phyloP scores from a whole-genome alignment of 2,797 vertebrate species.

The Melanotaenia maccullochi region DNA sequence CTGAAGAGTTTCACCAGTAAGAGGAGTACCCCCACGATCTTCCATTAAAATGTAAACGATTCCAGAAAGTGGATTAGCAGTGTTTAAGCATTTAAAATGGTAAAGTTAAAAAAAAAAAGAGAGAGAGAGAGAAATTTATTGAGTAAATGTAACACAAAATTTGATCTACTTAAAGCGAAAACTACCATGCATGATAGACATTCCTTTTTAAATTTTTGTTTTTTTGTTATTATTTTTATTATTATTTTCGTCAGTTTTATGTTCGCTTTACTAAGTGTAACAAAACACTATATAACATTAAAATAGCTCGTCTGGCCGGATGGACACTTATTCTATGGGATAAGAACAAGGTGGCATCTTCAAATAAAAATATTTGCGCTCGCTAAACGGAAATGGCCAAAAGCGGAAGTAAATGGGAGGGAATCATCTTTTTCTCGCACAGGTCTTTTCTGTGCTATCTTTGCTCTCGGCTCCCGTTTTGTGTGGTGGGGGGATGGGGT shows the following conservation, averaged over 20 bases:
- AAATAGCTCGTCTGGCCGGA: not conserved
- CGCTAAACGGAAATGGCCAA: not conserved
- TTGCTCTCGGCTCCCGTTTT: conserved; percentile 67
- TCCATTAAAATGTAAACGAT: not conserved
- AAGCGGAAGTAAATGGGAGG: conserved; percentile 45
- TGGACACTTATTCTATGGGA: not conserved
- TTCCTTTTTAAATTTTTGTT: no score
- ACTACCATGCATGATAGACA: no score
- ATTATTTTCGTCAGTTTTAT: no score
- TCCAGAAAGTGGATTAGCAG: not conserved
- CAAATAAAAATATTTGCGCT: not conserved
- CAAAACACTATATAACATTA: not conserved
- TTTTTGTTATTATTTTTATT: no score
- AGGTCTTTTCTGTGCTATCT: conserved; percentile 35
- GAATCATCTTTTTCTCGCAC: conserved; percentile 5
- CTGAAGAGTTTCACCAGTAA: conserved; percentile 8
- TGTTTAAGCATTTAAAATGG: not conserved
- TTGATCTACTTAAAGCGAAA: not conserved
- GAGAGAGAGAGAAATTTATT: not conserved
- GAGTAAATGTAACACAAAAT: not conserved
- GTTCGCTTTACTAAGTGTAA: not conserved
- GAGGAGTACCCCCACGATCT: conserved; percentile 39
- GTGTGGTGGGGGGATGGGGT: conserved; percentile 85
- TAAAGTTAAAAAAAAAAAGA: not conserved
- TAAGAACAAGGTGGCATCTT: not conserved